These are phyloP conservation scores for Drosophila sp. DNA, from an alignment of 1,140 invertebrate species.

Conservation along the genomic window DNA sequence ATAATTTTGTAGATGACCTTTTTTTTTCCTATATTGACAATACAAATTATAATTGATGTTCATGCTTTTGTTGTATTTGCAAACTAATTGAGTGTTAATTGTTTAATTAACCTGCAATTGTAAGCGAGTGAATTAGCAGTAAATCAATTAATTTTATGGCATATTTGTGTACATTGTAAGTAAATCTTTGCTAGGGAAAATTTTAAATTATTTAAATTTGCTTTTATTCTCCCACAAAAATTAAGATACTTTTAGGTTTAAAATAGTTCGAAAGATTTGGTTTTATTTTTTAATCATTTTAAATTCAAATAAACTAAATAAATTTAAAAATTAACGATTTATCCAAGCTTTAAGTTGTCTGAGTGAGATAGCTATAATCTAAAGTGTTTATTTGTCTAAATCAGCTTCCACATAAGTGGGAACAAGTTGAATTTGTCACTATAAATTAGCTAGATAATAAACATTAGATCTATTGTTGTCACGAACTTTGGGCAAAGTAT, in stretches of 20 bases:
- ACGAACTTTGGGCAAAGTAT: background rate
- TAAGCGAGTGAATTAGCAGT: background rate
- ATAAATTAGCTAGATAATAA: constrained; percentile 40
- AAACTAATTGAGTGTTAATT: constrained; percentile 57
- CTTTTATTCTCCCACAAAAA: too few species aligned
- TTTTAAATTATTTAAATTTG: too few species aligned
- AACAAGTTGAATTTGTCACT: constrained; percentile 5
- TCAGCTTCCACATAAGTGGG: background rate
- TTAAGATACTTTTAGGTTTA: too few species aligned
- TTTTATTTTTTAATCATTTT: too few species aligned
- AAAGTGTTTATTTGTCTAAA: too few species aligned
- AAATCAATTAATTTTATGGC: background rate
- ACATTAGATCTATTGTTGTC: background rate
- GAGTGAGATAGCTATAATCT: constrained; percentile 2
- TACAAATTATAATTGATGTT: constrained; percentile 21
- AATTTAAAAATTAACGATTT: too few species aligned
- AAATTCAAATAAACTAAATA: too few species aligned
- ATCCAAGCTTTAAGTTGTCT: too few species aligned
- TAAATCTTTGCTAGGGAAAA: background rate
- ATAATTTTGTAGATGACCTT: constrained; percentile 20
- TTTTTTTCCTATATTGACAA: constrained; percentile 1
- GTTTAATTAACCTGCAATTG: constrained; percentile 47
- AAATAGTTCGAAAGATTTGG: too few species aligned
- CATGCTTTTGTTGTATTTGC: background rate
- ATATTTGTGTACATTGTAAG: too few species aligned